These are phyloP conservation scores for Eristalis intricaria DNA, from an alignment of 2,888 invertebrate species.

Conservation along the genomic window DNA sequence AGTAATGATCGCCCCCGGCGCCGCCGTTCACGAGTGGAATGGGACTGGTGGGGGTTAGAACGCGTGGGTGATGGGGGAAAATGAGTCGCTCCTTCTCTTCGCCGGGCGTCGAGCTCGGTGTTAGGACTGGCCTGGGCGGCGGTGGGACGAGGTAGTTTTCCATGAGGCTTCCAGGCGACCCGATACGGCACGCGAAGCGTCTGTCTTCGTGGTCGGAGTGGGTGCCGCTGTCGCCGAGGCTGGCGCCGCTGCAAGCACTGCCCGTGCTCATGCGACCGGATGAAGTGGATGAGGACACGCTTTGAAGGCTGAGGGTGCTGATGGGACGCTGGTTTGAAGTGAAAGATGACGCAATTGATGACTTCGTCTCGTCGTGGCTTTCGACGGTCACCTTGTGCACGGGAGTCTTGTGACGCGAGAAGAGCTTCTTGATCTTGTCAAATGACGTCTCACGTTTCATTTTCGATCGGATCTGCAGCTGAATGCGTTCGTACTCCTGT, in stretches of 20 bases:
- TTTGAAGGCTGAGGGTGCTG: conserved; percentile 86
- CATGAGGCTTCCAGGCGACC: conserved; percentile 79
- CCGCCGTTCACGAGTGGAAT: conserved; percentile 69
- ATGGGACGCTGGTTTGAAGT: conserved; percentile 84
- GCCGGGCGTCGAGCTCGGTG: conserved; percentile 80
- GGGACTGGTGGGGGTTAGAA: conserved; percentile 79
- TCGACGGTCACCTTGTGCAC: conserved; percentile 74
- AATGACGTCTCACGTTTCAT: conserved; percentile 91
- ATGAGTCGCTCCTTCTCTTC: conserved; percentile 80
- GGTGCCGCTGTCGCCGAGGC: conserved; percentile 91
- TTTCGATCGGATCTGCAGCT: conserved; percentile 88
- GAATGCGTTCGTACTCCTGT: conserved; percentile 91
- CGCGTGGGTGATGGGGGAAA: conserved; percentile 76
- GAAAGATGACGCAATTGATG: conserved; percentile 79
- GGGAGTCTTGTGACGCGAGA: conserved; percentile 84
- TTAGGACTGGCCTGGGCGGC: conserved; percentile 83
- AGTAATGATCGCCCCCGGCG: conserved; percentile 78
- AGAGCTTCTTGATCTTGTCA: conserved; percentile 89
- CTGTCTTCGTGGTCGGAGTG: conserved; percentile 92
- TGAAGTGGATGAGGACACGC: conserved; percentile 86
- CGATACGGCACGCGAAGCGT: conserved; percentile 78
- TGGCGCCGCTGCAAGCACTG: conserved; percentile 87
- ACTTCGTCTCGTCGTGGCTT: conserved; percentile 79
- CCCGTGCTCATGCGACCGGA: conserved; percentile 92
- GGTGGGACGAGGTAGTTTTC: conserved; percentile 86